Conservation (phyloP, 2,797 vertebrate species). For the Melanotaenia maccullochi region DNA sequence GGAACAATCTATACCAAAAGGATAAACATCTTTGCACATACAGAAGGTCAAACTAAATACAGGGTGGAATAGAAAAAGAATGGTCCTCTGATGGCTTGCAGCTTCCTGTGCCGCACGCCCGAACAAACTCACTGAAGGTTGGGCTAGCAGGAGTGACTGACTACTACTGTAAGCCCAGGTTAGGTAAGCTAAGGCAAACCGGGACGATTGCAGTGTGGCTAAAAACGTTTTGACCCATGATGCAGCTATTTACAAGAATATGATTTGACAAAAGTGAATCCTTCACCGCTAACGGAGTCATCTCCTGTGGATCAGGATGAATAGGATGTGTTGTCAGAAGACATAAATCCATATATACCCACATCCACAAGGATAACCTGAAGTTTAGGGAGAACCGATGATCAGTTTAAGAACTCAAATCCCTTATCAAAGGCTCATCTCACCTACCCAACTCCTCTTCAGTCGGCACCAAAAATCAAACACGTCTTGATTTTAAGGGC, state of each 20-base stretch:
- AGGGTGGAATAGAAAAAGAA: conserved; percentile 91
- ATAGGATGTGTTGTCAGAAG: conserved; percentile 38
- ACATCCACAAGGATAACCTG: conserved; percentile 50
- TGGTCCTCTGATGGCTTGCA: conserved; percentile 91
- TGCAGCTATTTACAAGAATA: conserved; percentile 73
- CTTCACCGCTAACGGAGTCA: conserved; percentile 43
- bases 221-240: conserved; percentile 62
- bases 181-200: conserved; percentile 90
- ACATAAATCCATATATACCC: conserved; percentile 46
- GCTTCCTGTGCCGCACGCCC: conserved; percentile 81
- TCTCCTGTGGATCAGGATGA: conserved; percentile 47
- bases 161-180: conserved; percentile 83
- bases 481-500: conserved; percentile 41
- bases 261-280: conserved; percentile 41
- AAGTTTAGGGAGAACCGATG: conserved; percentile 23
- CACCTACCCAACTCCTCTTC: conserved; percentile 54
- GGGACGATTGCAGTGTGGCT: conserved; percentile 82
- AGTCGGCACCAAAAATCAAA: conserved; percentile 67
- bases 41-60: conserved; percentile 90
- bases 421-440: conserved; percentile 27
- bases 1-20: conserved; percentile 98
- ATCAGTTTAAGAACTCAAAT: conserved; percentile 45
- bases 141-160: conserved; percentile 83
- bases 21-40: conserved; percentile 94
- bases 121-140: conserved; percentile 79